Base-by-base conservation (phyloP, 2,113 vertebrate species). In the Alectura lathami region DNA sequence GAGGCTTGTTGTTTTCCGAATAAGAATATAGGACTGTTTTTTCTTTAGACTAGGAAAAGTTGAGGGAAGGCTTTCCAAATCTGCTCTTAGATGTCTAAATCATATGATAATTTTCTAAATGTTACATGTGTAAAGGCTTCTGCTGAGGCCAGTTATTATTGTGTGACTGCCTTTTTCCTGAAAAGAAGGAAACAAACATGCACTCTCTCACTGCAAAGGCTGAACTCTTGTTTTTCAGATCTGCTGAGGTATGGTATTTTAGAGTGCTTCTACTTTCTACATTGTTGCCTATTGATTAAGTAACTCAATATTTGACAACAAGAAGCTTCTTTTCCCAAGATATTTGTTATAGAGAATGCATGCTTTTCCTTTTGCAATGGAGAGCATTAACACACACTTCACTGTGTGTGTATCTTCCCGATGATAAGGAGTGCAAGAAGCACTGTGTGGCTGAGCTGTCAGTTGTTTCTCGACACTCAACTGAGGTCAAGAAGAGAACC, bases 261-360 rank as follows among this genome's bases (percentile, higher is more conserved):
- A 32, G 60, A 88, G 43, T 36, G 57, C 48, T 76, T 57, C 82
- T 93, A 8, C 69, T 77, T 86, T 63, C 88, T 72, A 66, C 48
- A 20, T 38, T 18, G 27, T 56, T 93, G 77, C 45, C 40, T 85
- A 92, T 95, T 89, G 94, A 94, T 95, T 88, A 78, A 86, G 47
- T 54, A 64, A 43, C 92, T 91, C 88, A 68, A 5, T 91, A 92
- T 94, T 93, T 95, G 83, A 89, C 80, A 91, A 84, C 40, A 88
- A 0, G n/a, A 88, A 87, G 77, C 91, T 92, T 56, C 66, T 82
- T 89, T 50, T 79, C 89, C 83, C 86, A 27, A 78, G 74, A 17
- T 29, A 51, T 94, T 82, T 94, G 48, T 84, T 67, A 51, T 38
- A 79, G 48, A 77, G 83, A 93, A 94, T 84, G 81, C 51, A 50